Evolutionary conservation across 35 echinoderm and acorn worm species (phyloP).

Genomic region (Ophiothrix spiculata): DNA sequence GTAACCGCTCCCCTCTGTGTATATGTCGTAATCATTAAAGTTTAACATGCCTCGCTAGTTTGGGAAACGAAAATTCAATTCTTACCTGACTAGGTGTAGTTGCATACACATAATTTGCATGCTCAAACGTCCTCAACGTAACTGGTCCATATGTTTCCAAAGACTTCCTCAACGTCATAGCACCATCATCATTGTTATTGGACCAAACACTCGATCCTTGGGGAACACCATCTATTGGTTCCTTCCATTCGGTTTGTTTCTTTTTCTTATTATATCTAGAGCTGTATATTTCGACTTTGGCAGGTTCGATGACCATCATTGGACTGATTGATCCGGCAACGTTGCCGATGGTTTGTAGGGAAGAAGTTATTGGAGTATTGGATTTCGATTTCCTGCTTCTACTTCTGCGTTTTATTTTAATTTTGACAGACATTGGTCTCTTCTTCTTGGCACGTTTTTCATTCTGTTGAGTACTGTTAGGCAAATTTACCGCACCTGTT

Average conservation of each 20-base stretch:
- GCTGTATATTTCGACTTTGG: constrained; percentile 34
- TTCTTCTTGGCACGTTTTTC: not conserved
- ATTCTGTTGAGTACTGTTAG: not conserved
- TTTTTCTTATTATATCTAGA: constrained; percentile 19
- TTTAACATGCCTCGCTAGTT: no score
- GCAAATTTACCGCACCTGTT: no score
- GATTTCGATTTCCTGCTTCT: not conserved
- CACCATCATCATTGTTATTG: not conserved
- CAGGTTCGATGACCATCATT: constrained; percentile 5
- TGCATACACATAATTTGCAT: not conserved
- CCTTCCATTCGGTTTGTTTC: not conserved
- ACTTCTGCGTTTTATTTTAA: not conserved
- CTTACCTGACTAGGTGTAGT: not conserved
- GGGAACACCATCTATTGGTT: not conserved
- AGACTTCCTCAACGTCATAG: not conserved
- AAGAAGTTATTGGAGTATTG: not conserved
- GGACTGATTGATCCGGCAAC: not conserved
- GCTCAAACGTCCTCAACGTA: not conserved
- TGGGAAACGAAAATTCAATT: no score
- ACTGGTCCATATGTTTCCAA: not conserved
- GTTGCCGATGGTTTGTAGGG: not conserved
- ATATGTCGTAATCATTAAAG: no score
- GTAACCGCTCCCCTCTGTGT: no score
- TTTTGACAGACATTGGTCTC: not conserved
- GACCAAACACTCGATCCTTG: not conserved